Conservation (phyloP, 92 coral and sea anemone species). For the Pocillopora meandrina region DNA sequence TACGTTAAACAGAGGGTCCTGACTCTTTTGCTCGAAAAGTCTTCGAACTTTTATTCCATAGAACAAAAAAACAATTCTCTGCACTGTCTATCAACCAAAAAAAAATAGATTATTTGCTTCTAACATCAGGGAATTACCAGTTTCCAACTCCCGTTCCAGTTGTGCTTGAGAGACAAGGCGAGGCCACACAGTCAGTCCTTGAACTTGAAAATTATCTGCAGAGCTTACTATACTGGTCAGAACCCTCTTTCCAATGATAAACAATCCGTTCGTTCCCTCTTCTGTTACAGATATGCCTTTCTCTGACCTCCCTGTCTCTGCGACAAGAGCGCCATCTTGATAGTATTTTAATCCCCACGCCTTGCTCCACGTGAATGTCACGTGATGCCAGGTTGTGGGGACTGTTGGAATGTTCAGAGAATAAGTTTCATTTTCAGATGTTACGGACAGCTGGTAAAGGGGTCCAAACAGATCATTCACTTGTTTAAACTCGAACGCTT, state of each 20-base stretch:
- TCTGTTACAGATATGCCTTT: background rate
- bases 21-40: no score
- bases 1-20: no score
- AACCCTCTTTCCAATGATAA: conserved; percentile 19
- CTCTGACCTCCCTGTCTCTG: conserved; percentile 8
- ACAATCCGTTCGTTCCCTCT: background rate
- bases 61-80: no score
- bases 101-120: no score
- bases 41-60: no score
- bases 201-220: conserved; percentile 30
- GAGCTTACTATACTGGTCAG: background rate
- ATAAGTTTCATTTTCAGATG: background rate
- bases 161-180: conserved; percentile 4
- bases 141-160: conserved; percentile 17
- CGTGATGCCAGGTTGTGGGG: conserved; percentile 54
- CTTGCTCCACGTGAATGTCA: conserved; percentile 43
- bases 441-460: conserved; percentile 2
- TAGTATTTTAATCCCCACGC: conserved; percentile 32
- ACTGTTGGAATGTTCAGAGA: conserved; percentile 1
- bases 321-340: conserved; percentile 26
- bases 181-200: conserved; percentile 55
- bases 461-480: conserved; percentile 1
- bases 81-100: no score
- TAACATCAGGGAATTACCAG: background rate
- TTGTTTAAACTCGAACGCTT: conserved; percentile 9